Base-by-base conservation (phyloP, 2,113 vertebrate genomes). In the Pollachius pollachius region DNA sequence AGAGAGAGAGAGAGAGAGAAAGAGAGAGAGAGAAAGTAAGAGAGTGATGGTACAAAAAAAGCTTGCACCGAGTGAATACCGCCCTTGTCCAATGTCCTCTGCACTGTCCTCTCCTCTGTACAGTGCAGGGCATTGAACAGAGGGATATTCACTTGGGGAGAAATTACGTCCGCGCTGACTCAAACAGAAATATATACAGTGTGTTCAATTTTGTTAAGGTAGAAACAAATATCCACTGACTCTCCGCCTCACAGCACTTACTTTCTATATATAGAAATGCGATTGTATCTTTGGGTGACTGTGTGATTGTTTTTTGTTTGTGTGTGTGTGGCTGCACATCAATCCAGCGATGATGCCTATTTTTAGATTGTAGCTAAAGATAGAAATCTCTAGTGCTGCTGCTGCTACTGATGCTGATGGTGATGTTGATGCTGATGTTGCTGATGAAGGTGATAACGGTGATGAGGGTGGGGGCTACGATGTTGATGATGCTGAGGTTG, bases 341-440 rank as follows among this genome's bases (percentile, higher is more conserved):
- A n/a, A 30, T 25, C 30, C 62, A 16, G 27, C 19, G 62, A 30
- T 12, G 41, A 23, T 9, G 65, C 71, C 74, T 87, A 87, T 88
- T 85, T 88, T 72, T 83, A 88, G 82, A n/a, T 11, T 27, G 66
- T 41, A 19, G 58, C 64, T 81, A 73, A 27, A 27, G 4, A 27
- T 27, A 27, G 27, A 54, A 81, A 72, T 74, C 75, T 69, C 71
- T 75, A 41, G 37, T 84, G 78, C 79, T 75, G 77, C 80, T 79
- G 80, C 71, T 27, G 21, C 73, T 77, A 58, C 80, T 81, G 80
- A 70, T 27, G 21, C 73, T 77, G 63, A 30, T 67, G 71, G 71
- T 54, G 65, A 73, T 64, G n/a, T n/a, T n/a, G n/a, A n/a, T 81
- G 80, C 71, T 25, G n/a, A n/a, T n/a, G n/a, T n/a, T n/a, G n/a